Evolutionary conservation across 1,140 invertebrate genomes (phyloP), one percentile per base, ranked within the genome.

Genomic region (Atta colombica): DNA sequence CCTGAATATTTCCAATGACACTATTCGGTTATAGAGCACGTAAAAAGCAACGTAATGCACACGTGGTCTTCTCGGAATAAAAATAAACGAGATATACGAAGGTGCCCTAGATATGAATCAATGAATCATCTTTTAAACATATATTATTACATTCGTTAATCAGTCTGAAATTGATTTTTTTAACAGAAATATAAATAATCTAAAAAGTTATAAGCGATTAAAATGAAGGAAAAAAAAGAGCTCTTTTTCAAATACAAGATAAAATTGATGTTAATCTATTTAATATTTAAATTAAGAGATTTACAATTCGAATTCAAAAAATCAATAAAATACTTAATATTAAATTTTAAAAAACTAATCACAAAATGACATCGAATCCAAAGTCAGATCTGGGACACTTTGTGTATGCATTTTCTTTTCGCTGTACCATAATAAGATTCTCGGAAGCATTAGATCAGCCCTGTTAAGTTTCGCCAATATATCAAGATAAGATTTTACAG

Each of bases 401-500:
- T 53, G 12, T 80, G 25, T 10, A 18, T n/a, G 55, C 2, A 35
- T 21, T 45, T 65, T 80, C 16, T n/a, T 7, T n/a, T n/a, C 14
- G 45, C 12, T 12, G 18, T 39, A 25, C 28, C 45, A 31, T 21
- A 66, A 66, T 35, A 69, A 68, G 1, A 39, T 80, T 80, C 63
- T 35, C 49, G n/a, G 31, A 53, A 39, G 31, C 31, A 55, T 69
- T 55, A 69, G 63, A 80, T 80, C 31, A 8, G 63, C 14, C 45
- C 77, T n/a, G 61, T 78, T 66, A 53, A 66, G 49, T 80, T 80
- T n/a, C 5, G 77, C n/a, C n/a, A 28, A 58, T 80, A 68, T 18
- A 80, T 80, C 77, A 68, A 69, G 63, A 80, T 80, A 53, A 21
- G 21, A 55, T 55, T 80, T 80, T 58, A 68, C n/a, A 4, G n/a